Base-by-base conservation (phyloP, 2,888 invertebrate genomes). In the Azorinus chamasolen region DNA sequence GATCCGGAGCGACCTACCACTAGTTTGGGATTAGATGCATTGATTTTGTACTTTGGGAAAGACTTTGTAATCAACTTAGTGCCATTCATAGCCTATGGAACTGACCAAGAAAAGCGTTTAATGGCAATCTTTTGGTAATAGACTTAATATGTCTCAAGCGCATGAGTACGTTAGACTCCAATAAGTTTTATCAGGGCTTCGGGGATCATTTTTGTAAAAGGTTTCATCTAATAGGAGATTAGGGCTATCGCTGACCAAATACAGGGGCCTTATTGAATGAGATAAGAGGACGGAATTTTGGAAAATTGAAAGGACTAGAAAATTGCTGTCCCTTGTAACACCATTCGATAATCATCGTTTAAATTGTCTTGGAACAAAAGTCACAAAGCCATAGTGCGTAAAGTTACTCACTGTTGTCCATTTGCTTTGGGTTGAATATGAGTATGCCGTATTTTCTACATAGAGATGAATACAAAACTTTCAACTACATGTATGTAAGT, bases 141-240 rank as follows among this genome's bases (percentile, higher is more conserved):
- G 54, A 61, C 25, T 65, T 76, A 70, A 76, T 76, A 66, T 51
- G 66, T 48, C 66, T 57, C 62, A 57, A 41, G 57, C 45, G 61
- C 46, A 27, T 37, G 32, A 58, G 57, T 39, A 63, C 66, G 51
- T 46, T 61, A 66, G 58, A 65, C 57, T 22, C 53, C 66, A 76
- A 76, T 71, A 71, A 66, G 71, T 65, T 76, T 70, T 76, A 76
- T 76, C 55, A 25, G 48, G 58, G 63, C 53, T 72, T 71, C 53
- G 61, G 70, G 66, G 76, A 62, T 71, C 58, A 50, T 39, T 74
- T 54, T 41, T 63, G 50, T 66, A 58, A 79, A 64, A 66, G 69
- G 55, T 64, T 72, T 69, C 55, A 59, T 48, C 71, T 79, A 79
- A 72, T 75, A 66, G 61, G 41, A 64, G 75, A 79, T 79, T 68